Evolutionary conservation across 2,113 vertebrate species (phyloP), one percentile per base, ranked within the genome.

Genomic region (Aegotheles bennettii): DNA sequence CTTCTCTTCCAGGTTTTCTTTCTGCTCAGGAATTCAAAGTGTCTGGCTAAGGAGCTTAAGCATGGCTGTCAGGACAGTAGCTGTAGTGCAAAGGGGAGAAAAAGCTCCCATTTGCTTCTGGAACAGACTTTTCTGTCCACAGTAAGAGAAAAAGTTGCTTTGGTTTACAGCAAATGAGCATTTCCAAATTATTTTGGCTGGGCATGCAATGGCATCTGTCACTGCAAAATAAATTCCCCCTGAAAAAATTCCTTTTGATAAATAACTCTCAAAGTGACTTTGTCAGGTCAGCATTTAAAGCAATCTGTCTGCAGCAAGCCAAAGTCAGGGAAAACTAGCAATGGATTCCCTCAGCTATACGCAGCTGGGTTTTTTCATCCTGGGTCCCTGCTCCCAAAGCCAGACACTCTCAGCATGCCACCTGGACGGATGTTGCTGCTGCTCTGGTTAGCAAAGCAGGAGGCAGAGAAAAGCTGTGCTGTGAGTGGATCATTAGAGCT

Each of bases 211-310:
- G 40, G 61, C 71, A 79, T 93, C 65, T 83, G 57, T 73, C 77
- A 54, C 61, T n/a, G 57, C 80, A 87, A 95, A 94, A 96, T 84
- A 89, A 78, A 87, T 87, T 92, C 33, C 57, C 60, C 26, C 31
- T 33, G 36, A 51, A 51, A 79, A 85, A 87, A 26, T 47, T 14
- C 48, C 18, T 65, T 89, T 87, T 92, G 91, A 90, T 84, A 69
- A 94, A 93, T 42, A 79, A 43, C 65, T 69, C 61, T 50, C 11
- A 43, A 50, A 81, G 80, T 45, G 57, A 54, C 83, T 94, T 87
- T 91, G 73, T 91, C 81, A 87, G 53, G 56, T 81, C 63, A 73
- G 83, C 89, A 94, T 73, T 93, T 82, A 82, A 88, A 93, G 75
- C 94, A 79, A 61, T 87, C 57, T 94, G 79, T 68, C 83, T 80